These are phyloP conservation scores for Corythucha ciliata DNA, from an alignment of 2,888 invertebrate genomes.

Conservation along the genomic window DNA sequence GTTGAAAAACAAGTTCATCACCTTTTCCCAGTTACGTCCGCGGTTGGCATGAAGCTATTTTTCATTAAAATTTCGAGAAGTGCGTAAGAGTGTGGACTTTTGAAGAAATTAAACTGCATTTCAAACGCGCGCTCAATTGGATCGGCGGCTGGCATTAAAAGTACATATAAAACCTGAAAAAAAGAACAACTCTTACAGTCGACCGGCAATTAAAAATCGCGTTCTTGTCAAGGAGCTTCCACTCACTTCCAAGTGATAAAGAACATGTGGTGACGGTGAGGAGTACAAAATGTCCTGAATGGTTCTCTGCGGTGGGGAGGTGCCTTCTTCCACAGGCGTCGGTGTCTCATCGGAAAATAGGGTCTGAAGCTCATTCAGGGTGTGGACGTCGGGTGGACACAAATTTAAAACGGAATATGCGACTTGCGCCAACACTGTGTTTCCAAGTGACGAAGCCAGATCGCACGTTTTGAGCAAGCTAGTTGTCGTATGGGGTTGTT, in stretches of 20 bases:
- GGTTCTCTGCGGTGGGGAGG: conserved; percentile 35
- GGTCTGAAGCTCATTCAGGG: conserved; percentile 18
- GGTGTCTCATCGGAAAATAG: conserved; percentile 20
- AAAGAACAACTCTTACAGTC: background rate
- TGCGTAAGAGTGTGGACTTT: conserved; percentile 55
- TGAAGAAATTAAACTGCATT: conserved; percentile 59
- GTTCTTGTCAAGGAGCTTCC: background rate
- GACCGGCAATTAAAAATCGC: background rate
- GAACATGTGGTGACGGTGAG: conserved; percentile 62
- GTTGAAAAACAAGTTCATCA: conserved; percentile 33
- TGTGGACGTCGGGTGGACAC: conserved; percentile 27
- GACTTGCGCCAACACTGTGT: conserved; percentile 27
- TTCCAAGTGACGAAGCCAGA: conserved; percentile 23
- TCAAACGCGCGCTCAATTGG: conserved; percentile 63
- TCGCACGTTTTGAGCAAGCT: conserved; percentile 27
- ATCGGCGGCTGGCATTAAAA: conserved; percentile 84
- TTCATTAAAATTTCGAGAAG: conserved; percentile 73
- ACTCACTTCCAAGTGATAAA: conserved; percentile 60
- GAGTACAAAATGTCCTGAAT: conserved; percentile 59
- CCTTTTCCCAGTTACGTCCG: conserved; percentile 64
- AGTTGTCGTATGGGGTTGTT: conserved; percentile 22
- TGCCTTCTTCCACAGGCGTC: background rate
- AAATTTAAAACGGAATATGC: conserved; percentile 29
- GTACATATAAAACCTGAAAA: conserved; percentile 67
- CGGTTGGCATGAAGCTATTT: conserved; percentile 70